Evolutionary conservation across 1,140 invertebrate genomes (phyloP).

Genomic region (Limonius californicus): DNA sequence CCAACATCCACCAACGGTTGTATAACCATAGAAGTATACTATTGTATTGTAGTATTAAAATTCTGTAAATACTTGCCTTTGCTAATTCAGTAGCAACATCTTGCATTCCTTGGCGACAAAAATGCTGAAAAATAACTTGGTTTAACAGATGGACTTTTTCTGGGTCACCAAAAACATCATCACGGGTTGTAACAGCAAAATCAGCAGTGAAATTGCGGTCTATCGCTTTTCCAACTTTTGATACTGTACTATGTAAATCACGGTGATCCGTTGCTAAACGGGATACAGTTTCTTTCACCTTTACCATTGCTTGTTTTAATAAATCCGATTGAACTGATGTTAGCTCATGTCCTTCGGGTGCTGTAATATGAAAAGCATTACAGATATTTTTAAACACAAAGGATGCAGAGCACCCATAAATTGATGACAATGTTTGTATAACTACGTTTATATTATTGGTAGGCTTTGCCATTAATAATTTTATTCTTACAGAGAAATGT

Average conservation of each 20-base stretch:
- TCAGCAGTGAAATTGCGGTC: conserved; percentile 92
- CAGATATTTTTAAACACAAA: no score
- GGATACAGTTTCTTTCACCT: conserved; percentile 70
- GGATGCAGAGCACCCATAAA: no score
- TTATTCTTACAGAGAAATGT: no score
- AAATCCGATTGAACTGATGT: conserved; percentile 63
- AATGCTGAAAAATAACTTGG: conserved; percentile 95
- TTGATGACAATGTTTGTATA: no score
- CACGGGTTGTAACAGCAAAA: conserved; percentile 82
- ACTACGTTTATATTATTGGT: no score
- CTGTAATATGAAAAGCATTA: no score
- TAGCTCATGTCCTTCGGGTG: conserved; percentile 59
- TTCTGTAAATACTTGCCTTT: conserved; percentile 45
- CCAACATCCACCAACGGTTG: no score
- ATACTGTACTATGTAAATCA: conserved; percentile 83
- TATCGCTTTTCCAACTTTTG: conserved; percentile 94
- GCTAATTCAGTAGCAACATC: conserved; percentile 83
- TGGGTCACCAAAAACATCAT: conserved; percentile 77
- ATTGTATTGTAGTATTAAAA: neutral
- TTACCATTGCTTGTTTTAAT: conserved; percentile 63
- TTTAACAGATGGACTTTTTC: conserved; percentile 81
- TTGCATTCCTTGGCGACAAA: conserved; percentile 88
- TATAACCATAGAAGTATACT: neutral
- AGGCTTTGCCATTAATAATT: no score
- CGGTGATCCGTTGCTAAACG: conserved; percentile 74